A percentile compares a stretch with the other conserved stretches of the same genome.
phyloP scores from a whole-genome alignment of 2,797 vertebrate species.

The Anolis apletophallus region DNA sequence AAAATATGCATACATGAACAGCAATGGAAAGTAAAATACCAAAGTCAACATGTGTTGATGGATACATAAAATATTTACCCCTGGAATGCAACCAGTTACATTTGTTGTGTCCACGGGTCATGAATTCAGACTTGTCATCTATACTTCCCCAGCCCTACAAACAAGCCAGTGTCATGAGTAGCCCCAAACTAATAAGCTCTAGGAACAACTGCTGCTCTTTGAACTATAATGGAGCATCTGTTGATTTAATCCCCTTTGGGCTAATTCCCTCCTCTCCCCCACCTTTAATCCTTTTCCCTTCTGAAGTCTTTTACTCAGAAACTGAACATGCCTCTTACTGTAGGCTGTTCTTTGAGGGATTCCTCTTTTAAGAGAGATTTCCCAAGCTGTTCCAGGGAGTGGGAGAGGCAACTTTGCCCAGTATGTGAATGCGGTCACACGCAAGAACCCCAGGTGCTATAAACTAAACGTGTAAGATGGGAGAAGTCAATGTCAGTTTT shows the following conservation, averaged over 20 bases:
- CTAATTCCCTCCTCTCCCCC: constrained; percentile 52
- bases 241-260: constrained; percentile 67
- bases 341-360: constrained; percentile 8
- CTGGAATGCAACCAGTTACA: neutral
- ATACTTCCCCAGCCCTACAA: constrained; percentile 63
- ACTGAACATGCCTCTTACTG: constrained; percentile 52
- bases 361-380: constrained; percentile 24
- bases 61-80: constrained; percentile 5
- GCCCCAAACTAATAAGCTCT: constrained; percentile 67
- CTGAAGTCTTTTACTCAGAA: constrained; percentile 60
- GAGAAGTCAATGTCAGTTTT: constrained; percentile 24
- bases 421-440: neutral
- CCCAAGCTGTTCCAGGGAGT: neutral
- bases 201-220: constrained; percentile 68
- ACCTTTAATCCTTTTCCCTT: constrained; percentile 59
- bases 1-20: neutral
- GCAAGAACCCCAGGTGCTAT: neutral
- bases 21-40: neutral
- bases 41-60: constrained; percentile 5
- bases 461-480: constrained; percentile 34
- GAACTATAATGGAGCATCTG: constrained; percentile 71
- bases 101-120: neutral
- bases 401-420: constrained; percentile 1
- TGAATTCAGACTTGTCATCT: neutral
- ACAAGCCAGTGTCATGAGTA: constrained; percentile 62